These are phyloP conservation scores for Camarhynchus parvulus DNA, from an alignment of 2,113 vertebrate species.

Conservation along the genomic window DNA sequence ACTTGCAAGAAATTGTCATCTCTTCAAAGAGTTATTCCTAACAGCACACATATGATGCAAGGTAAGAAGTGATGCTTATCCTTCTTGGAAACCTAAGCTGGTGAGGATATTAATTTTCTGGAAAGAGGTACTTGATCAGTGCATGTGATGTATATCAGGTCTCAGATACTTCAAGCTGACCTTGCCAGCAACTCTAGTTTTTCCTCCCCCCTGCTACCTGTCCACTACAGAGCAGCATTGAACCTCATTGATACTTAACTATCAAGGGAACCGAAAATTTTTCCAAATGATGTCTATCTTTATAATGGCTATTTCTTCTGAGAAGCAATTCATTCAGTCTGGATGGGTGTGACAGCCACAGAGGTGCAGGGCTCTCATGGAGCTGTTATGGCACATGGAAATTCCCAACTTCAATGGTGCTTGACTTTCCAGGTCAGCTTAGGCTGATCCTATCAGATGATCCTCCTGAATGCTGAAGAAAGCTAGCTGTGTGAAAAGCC, in stretches of 20 bases:
- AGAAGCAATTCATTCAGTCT: not conserved
- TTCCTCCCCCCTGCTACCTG: not conserved
- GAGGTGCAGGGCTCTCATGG: rapidly evolving
- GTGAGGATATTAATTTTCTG: not conserved
- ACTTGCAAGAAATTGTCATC: not conserved
- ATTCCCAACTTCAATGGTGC: not conserved
- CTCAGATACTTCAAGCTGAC: not conserved
- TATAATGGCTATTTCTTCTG: not conserved
- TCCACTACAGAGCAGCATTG: not conserved
- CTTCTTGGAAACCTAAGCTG: constrained; percentile 2
- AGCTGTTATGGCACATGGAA: constrained; percentile 1
- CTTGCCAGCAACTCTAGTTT: not conserved
- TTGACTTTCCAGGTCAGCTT: constrained; percentile 29
- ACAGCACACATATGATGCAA: not conserved
- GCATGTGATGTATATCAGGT: not conserved
- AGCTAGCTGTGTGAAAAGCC: constrained; percentile 5
- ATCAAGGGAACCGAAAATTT: not conserved
- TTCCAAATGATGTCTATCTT: not conserved
- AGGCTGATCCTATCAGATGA: constrained; percentile 20
- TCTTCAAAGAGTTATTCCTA: not conserved
- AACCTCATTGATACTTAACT: not conserved
- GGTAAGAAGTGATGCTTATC: not conserved
- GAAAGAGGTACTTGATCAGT: constrained; percentile 5
- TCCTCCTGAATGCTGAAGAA: not conserved
- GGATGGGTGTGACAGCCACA: not conserved